Conservation (phyloP, 2,888 invertebrate genomes). For the Formica aserva region DNA sequence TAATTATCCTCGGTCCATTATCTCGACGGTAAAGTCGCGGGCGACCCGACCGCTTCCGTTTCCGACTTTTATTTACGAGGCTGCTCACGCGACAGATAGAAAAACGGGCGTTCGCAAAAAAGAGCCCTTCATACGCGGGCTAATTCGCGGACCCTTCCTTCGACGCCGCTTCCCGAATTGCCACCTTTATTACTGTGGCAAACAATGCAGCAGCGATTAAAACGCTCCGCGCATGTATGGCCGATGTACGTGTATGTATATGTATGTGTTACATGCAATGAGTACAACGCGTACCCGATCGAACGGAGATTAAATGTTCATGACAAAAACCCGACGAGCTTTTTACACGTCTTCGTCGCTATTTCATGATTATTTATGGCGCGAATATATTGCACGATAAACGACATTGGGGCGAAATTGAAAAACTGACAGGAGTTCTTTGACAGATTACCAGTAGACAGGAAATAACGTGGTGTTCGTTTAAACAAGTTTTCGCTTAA, state of each 20-base stretch:
- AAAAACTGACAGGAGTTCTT: slow-evolving; percentile 58
- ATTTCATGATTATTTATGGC: slow-evolving; percentile 67
- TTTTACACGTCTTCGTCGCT: slow-evolving; percentile 47
- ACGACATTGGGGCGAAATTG: slow-evolving; percentile 55
- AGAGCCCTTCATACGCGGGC: slow-evolving; percentile 32
- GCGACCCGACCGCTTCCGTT: slow-evolving; percentile 36
- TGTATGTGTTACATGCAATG: slow-evolving; percentile 17
- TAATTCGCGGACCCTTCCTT: slow-evolving; percentile 52
- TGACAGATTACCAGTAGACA: slow-evolving; percentile 21
- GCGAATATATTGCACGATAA: slow-evolving; percentile 49
- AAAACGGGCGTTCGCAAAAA: slow-evolving; percentile 43
- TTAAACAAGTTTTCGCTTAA: slow-evolving; percentile 30
- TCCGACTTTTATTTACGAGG: slow-evolving; percentile 57
- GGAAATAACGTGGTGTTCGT: slow-evolving; percentile 2
- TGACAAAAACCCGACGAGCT: slow-evolving; percentile 54
- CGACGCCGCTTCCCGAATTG: slow-evolving; percentile 35
- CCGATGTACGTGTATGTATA: not conserved
- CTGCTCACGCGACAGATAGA: slow-evolving; percentile 49
- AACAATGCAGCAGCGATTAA: slow-evolving; percentile 56
- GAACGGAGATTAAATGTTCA: slow-evolving; percentile 66
- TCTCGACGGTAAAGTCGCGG: slow-evolving; percentile 44
- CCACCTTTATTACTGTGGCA: slow-evolving; percentile 52
- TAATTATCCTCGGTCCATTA: slow-evolving; percentile 70
- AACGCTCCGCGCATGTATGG: slow-evolving; percentile 9
- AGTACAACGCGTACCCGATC: slow-evolving; percentile 48